Conservation (phyloP, 2,113 vertebrate genomes). For the Nothobranchius kuhntae region DNA sequence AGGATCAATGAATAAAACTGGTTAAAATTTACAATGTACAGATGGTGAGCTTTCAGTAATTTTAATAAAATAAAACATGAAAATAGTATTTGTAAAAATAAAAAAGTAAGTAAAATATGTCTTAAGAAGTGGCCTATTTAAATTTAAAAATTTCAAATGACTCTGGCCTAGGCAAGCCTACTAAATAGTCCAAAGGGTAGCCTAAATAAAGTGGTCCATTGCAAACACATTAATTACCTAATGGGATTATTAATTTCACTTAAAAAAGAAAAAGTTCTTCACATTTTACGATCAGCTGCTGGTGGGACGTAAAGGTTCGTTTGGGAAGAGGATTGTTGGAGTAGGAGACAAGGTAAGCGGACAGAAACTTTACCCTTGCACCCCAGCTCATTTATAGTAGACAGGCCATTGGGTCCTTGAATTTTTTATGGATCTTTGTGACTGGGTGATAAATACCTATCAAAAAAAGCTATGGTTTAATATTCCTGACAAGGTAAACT, state of each 20-base stretch:
- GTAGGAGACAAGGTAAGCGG: slow-evolving; percentile 67
- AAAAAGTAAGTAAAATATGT: not conserved
- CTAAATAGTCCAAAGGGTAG: not conserved
- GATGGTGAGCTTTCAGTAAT: not conserved
- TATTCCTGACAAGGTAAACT: not conserved
- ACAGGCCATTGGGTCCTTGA: not conserved
- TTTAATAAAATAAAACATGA: not conserved
- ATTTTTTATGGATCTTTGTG: not conserved
- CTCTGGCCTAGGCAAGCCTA: not conserved
- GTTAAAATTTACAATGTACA: not conserved
- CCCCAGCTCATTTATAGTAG: not conserved
- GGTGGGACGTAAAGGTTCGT: slow-evolving; percentile 43
- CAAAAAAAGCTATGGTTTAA: not conserved
- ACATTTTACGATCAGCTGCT: slow-evolving; percentile 25
- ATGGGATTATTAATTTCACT: slow-evolving; percentile 4
- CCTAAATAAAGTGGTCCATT: slow-evolving; percentile 14
- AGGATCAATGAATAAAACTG: too few species aligned
- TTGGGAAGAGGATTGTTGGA: slow-evolving; percentile 43
- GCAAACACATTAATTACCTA: not conserved
- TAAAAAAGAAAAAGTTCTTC: slow-evolving; percentile 19
- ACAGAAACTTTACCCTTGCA: slow-evolving; percentile 5
- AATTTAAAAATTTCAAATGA: not conserved
- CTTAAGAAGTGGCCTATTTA: too few species aligned
- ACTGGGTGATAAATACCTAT: not conserved
- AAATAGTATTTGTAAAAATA: not conserved